phyloP scores from a whole-genome alignment of 2,113 vertebrate species.

The Meriones unguiculatus region DNA sequence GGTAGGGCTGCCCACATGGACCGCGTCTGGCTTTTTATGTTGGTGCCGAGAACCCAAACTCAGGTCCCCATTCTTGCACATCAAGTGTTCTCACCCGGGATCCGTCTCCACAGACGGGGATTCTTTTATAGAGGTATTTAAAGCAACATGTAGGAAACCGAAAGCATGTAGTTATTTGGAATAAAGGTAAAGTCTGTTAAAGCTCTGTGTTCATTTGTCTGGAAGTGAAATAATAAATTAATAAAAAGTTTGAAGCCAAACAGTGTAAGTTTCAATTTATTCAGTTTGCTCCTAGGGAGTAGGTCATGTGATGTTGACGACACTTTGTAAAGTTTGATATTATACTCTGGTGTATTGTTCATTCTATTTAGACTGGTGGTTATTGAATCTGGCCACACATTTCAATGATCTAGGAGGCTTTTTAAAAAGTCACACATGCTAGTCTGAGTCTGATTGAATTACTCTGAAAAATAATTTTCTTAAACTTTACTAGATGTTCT shows the following conservation, averaged over 20 bases:
- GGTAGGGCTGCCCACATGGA: not conserved
- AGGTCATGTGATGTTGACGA: not conserved
- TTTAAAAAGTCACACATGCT: not conserved
- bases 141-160: not conserved
- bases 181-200: not conserved
- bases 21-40: not conserved
- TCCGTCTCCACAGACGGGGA: not conserved
- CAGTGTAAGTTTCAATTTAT: conserved; percentile 8
- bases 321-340: not conserved
- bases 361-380: not conserved
- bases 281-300: conserved; percentile 14
- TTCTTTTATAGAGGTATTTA: conserved; percentile 27
- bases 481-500: conserved; percentile 27
- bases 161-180: not conserved
- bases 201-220: not conserved
- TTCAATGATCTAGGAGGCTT: not conserved
- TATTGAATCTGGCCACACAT: not conserved
- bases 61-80: not conserved
- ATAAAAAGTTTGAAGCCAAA: conserved; percentile 34
- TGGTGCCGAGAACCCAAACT: not conserved
- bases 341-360: not conserved
- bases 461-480: not conserved
- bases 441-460: conserved; percentile 10
- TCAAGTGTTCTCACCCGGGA: not conserved
- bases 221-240: conserved; percentile 24